These are phyloP conservation scores for Himalopsyche anomala DNA, from an alignment of 2,888 invertebrate genomes.

Conservation along the genomic window DNA sequence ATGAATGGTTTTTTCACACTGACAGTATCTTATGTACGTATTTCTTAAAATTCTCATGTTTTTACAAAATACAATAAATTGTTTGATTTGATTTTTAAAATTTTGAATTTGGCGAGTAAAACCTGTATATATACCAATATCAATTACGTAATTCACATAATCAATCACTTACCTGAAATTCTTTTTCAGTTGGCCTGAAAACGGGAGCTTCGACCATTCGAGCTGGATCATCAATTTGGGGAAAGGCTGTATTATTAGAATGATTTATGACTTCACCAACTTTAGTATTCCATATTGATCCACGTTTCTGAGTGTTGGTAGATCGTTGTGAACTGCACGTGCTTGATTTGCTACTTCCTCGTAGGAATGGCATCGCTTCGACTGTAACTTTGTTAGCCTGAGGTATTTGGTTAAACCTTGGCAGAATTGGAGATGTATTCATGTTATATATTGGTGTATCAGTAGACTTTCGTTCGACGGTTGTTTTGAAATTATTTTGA, in stretches of 20 bases:
- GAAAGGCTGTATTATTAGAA: slow-evolving; percentile 68
- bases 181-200: slow-evolving; percentile 88
- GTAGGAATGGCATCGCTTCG: neutral
- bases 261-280: slow-evolving; percentile 45
- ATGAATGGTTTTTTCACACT: too few relatives aligned
- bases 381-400: too few relatives aligned
- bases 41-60: too few relatives aligned
- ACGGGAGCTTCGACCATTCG: slow-evolving; percentile 85
- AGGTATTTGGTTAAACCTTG: neutral
- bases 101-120: too few relatives aligned
- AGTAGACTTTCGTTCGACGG: neutral
- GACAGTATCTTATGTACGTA: too few relatives aligned
- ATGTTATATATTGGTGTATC: too few relatives aligned
- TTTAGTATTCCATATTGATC: neutral
- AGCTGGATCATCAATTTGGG: slow-evolving; percentile 73
- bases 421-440: neutral
- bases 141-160: neutral
- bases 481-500: slow-evolving; percentile 39
- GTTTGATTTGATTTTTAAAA: too few relatives aligned
- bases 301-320: neutral
- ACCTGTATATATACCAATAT: too few relatives aligned
- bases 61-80: too few relatives aligned
- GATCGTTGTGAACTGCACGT: neutral
- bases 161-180: slow-evolving; percentile 77
- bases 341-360: neutral